Evolutionary conservation across 2,888 invertebrate species (phyloP).

Genomic region (Pheosia gnoma): DNA sequence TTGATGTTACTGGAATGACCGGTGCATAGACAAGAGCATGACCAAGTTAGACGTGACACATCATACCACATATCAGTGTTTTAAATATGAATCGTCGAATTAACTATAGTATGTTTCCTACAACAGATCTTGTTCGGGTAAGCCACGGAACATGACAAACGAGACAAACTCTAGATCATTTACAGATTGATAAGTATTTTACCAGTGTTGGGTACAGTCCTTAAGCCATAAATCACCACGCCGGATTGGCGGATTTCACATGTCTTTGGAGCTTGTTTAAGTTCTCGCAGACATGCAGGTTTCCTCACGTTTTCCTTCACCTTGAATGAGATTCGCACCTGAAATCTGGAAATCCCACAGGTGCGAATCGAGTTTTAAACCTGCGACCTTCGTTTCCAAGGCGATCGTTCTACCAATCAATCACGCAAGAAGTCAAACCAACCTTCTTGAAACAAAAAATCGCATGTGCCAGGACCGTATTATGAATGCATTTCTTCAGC

Average conservation of each 20-base stretch:
- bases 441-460: too few species aligned
- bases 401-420: too few species aligned
- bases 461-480: neutral
- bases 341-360: too few species aligned
- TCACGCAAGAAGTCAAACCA: too few species aligned
- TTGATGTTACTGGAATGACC: constrained; percentile 41
- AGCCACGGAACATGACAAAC: constrained; percentile 6
- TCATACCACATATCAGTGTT: constrained; percentile 80
- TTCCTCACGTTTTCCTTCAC: too few species aligned
- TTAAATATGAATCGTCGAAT: constrained; percentile 55
- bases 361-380: too few species aligned
- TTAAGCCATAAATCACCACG: too few species aligned
- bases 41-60: constrained; percentile 79
- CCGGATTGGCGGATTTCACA: too few species aligned
- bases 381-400: too few species aligned
- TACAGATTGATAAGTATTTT: neutral
- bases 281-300: too few species aligned
- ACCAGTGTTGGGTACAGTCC: neutral
- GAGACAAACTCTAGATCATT: constrained; percentile 3
- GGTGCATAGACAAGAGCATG: constrained; percentile 51
- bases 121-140: constrained; percentile 33
- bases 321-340: too few species aligned
- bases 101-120: constrained; percentile 45
- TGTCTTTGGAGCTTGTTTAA: too few species aligned
- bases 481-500: neutral